Conservation (phyloP, 2,797 vertebrate species). For the Pipistrellus kuhlii region DNA sequence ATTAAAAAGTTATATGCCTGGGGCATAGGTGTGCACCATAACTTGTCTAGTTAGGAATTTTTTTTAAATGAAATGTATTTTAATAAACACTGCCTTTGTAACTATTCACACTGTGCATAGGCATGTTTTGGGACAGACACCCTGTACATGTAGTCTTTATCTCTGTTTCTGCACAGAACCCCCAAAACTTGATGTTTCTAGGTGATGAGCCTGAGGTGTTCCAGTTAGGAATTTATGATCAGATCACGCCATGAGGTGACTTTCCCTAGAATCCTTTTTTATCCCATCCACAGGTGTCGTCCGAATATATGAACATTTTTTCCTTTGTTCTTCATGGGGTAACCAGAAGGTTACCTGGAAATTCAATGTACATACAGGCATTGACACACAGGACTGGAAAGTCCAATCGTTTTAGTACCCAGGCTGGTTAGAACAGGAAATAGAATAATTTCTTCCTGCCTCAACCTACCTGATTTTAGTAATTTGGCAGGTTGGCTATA, state of each 20-base stretch:
- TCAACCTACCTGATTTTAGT: neutral
- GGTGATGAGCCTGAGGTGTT: too few species aligned
- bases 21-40: neutral
- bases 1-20: neutral
- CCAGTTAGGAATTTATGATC: neutral
- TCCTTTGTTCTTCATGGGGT: neutral
- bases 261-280: neutral
- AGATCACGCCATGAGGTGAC: neutral
- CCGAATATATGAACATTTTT: neutral
- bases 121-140: too few species aligned
- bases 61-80: too few species aligned
- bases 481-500: neutral
- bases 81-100: too few species aligned
- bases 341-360: neutral
- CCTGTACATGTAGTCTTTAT: too few species aligned
- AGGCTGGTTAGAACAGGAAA: neutral
- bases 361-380: neutral
- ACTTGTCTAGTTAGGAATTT: neutral
- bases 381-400: neutral
- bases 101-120: too few species aligned
- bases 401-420: neutral
- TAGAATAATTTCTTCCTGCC: neutral
- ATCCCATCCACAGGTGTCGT: neutral
- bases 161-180: too few species aligned
- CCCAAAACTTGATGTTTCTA: too few species aligned